Conservation (phyloP, 2,888 invertebrate genomes). For the Patella pellucida region DNA sequence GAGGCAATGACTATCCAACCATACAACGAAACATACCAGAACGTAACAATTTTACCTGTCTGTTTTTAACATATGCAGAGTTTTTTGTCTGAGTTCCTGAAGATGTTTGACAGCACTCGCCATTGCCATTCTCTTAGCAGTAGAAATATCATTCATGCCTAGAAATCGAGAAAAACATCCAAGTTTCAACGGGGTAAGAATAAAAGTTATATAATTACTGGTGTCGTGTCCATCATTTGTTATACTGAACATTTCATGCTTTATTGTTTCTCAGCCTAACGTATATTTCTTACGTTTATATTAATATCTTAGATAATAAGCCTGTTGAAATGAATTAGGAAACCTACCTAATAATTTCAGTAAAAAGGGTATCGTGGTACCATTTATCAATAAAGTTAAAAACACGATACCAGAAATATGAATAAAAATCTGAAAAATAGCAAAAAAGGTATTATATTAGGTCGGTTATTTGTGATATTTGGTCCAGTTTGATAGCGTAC, state of each 20-base stretch:
- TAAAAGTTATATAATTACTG: background rate
- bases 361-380: slow-evolving; percentile 74
- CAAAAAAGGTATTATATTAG: background rate
- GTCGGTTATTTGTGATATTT: no score
- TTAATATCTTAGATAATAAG: background rate
- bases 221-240: background rate
- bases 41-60: slow-evolving; percentile 70
- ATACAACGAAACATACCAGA: no score
- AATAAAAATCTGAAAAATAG: slow-evolving; percentile 70
- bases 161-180: slow-evolving; percentile 13
- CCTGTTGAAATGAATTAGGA: background rate
- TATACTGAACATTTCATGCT: background rate
- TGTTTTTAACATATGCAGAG: slow-evolving; percentile 76
- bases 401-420: slow-evolving; percentile 76
- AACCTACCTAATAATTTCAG: slow-evolving; percentile 74
- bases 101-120: slow-evolving; percentile 57
- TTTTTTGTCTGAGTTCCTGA: slow-evolving; percentile 62
- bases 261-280: no score
- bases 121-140: slow-evolving; percentile 62
- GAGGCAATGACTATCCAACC: no score
- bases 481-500: no score
- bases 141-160: slow-evolving; percentile 65
- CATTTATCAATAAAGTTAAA: slow-evolving; percentile 76
- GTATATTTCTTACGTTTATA: background rate
- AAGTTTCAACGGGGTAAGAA: background rate